A percentile compares a stretch with the other conserved stretches of the same genome.
phyloP scores from a whole-genome alignment of 2,888 invertebrate species.

The Ichneumoninae sp. region DNA sequence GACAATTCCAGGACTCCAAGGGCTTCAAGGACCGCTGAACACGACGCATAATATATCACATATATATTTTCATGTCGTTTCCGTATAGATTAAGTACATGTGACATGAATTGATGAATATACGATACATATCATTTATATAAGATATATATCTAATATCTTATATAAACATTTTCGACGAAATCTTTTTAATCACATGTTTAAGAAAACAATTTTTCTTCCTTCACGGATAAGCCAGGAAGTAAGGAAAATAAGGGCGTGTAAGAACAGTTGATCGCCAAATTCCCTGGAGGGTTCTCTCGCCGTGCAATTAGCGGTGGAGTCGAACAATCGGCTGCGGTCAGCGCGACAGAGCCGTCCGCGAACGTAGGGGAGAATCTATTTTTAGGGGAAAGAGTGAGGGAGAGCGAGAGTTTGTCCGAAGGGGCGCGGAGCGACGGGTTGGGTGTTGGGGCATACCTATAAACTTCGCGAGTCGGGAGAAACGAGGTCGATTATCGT shows the following conservation, averaged over 20 bases:
- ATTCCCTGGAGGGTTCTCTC: constrained; percentile 19
- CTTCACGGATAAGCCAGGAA: not conserved
- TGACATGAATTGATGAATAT: not conserved
- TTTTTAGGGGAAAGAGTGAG: constrained; percentile 53
- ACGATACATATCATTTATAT: no score
- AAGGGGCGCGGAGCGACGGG: constrained; percentile 15
- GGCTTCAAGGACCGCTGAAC: no score
- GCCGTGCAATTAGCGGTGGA: constrained; percentile 40
- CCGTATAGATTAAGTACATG: no score
- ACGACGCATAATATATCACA: no score
- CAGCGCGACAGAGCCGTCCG: not conserved
- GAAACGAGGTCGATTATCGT: constrained; percentile 71
- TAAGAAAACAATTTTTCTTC: not conserved
- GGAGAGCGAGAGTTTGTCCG: constrained; percentile 4
- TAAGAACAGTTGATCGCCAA: not conserved
- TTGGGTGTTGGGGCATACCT: constrained; percentile 20
- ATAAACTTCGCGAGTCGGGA: constrained; percentile 43
- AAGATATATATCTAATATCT: not conserved
- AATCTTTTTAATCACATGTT: no score
- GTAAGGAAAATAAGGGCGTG: not conserved
- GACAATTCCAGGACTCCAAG: no score
- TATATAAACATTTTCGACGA: not conserved
- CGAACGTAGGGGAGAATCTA: constrained; percentile 53
- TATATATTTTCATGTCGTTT: no score
- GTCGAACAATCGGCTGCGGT: constrained; percentile 43